phyloP scores from a whole-genome alignment of 1,140 invertebrate species.

The roundworm (Caenorhabditis elegans) region DNA sequence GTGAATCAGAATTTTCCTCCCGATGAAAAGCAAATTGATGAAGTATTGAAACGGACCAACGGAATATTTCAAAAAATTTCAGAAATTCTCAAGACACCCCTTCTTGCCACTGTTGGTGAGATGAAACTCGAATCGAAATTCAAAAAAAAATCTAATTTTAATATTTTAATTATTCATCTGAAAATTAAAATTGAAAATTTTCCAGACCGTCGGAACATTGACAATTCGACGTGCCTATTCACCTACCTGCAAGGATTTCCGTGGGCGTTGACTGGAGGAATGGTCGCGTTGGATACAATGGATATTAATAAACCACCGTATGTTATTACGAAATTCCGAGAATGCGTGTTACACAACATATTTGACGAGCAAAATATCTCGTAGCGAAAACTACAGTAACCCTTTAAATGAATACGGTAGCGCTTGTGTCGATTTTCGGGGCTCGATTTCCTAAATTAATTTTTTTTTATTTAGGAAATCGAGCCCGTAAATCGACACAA shows the following conservation, averaged over 20 bases:
- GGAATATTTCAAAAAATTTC: not conserved
- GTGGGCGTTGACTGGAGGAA: not conserved
- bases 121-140: not conserved
- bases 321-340: too few relatives aligned
- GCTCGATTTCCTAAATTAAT: too few relatives aligned
- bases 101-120: not conserved
- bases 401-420: too few relatives aligned
- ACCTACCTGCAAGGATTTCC: not conserved
- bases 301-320: not conserved
- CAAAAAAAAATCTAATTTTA: not conserved
- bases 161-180: not conserved
- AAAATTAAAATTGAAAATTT: not conserved
- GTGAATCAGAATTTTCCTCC: not conserved
- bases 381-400: too few relatives aligned
- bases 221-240: not conserved
- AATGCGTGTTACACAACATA: too few relatives aligned
- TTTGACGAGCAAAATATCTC: too few relatives aligned
- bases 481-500: too few relatives aligned
- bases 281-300: not conserved
- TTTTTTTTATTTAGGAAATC: too few relatives aligned
- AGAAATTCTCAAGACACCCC: not conserved
- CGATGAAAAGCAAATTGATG: not conserved
- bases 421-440: too few relatives aligned
- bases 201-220: not conserved
- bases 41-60: not conserved